Percentiles rank a stretch among this genome's conserved stretches.
phyloP scores from a whole-genome alignment of 2,888 invertebrate species.

The Morpho helenor region DNA sequence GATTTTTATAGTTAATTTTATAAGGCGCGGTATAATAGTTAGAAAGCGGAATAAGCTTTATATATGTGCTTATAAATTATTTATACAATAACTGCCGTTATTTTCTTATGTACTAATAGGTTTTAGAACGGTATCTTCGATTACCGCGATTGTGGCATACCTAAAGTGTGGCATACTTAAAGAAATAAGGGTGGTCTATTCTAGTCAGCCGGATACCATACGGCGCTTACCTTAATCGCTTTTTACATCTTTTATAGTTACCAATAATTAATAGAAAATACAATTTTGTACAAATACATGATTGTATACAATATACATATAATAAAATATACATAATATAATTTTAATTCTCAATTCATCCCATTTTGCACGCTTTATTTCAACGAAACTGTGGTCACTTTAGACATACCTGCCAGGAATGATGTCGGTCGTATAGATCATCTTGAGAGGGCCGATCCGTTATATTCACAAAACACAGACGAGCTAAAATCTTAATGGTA shows the following conservation, averaged over 20 bases:
- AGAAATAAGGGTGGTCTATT: too few species aligned
- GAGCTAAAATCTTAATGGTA: neutral
- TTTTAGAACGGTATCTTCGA: slow-evolving; percentile 23
- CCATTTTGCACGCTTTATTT: too few species aligned
- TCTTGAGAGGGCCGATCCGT: slow-evolving; percentile 28
- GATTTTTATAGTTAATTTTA: slow-evolving; percentile 16
- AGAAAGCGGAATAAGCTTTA: slow-evolving; percentile 29
- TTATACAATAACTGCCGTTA: slow-evolving; percentile 22
- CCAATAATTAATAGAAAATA: too few species aligned
- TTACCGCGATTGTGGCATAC: slow-evolving; percentile 23
- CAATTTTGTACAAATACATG: too few species aligned
- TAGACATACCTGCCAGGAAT: slow-evolving; percentile 8
- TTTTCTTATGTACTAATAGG: slow-evolving; percentile 11
- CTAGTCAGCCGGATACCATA: too few species aligned
- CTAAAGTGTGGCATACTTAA: slow-evolving; percentile 18
- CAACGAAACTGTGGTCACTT: too few species aligned
- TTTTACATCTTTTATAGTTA: too few species aligned
- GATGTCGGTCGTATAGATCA: slow-evolving; percentile 27
- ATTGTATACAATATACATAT: too few species aligned
- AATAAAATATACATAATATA: too few species aligned
- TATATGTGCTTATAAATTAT: slow-evolving; percentile 20
- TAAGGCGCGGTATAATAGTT: slow-evolving; percentile 26
- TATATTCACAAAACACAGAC: slow-evolving; percentile 22
- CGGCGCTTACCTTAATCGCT: too few species aligned
- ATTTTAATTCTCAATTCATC: too few species aligned